A percentile compares a stretch with the other conserved stretches of the same genome.
Evolutionary conservation across 1,140 invertebrate species (phyloP).

Genomic region (Chironomus striatipennis): DNA sequence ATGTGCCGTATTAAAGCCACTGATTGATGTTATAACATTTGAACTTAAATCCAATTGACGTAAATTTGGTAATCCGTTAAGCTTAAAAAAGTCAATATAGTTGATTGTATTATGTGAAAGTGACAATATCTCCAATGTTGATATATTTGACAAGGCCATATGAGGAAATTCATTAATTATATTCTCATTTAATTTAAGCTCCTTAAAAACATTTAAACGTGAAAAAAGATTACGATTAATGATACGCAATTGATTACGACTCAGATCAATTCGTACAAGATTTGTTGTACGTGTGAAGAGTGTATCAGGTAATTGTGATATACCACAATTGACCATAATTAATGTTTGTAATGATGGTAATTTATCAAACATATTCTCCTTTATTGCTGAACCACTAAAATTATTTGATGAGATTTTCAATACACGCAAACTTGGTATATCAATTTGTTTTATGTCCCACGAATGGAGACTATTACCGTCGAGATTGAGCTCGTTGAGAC

Average conservation of each 20-base stretch:
- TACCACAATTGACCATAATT: slow-evolving; percentile 56
- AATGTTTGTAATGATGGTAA: slow-evolving; percentile 65
- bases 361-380: slow-evolving; percentile 56
- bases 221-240: slow-evolving; percentile 59
- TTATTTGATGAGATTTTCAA: slow-evolving; percentile 68
- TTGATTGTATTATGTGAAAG: slow-evolving; percentile 62
- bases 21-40: slow-evolving; percentile 65
- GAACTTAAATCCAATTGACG: slow-evolving; percentile 62
- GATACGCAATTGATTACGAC: slow-evolving; percentile 54
- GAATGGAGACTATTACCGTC: slow-evolving; percentile 62
- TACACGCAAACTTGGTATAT: slow-evolving; percentile 60
- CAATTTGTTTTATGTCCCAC: slow-evolving; percentile 53
- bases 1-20: slow-evolving; percentile 66
- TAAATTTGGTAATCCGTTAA: slow-evolving; percentile 62
- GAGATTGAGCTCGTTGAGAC: slow-evolving; percentile 60
- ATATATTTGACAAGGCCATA: slow-evolving; percentile 60
- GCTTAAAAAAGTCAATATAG: slow-evolving; percentile 64
- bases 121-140: slow-evolving; percentile 62
- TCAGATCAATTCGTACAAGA: slow-evolving; percentile 60
- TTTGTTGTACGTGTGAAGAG: slow-evolving; percentile 68
- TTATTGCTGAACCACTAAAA: slow-evolving; percentile 51
- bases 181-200: slow-evolving; percentile 65
- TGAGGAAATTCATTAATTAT: slow-evolving; percentile 65
- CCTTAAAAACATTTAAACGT: slow-evolving; percentile 59
- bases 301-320: slow-evolving; percentile 53